Evolutionary conservation across 2,797 vertebrate genomes (phyloP).

Genomic region (Periophthalmus magnuspinnatus): DNA sequence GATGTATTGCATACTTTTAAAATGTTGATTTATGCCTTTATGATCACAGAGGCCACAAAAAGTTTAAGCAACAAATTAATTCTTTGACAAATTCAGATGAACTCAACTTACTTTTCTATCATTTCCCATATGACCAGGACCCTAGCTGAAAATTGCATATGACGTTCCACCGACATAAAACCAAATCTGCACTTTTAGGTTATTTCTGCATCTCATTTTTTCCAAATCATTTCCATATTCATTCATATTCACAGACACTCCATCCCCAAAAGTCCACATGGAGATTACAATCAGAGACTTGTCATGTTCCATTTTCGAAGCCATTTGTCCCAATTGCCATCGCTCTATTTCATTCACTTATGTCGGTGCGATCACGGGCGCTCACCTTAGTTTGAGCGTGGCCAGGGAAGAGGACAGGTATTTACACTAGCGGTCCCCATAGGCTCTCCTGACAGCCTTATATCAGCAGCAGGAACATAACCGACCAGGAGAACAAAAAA

Average conservation of each 20-base stretch:
- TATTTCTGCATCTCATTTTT: conserved; percentile 12
- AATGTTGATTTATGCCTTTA: no score
- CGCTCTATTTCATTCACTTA: conserved; percentile 73
- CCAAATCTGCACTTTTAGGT: conserved; percentile 18
- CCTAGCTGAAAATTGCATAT: not conserved
- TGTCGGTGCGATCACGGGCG: conserved; percentile 70
- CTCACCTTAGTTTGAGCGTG: conserved; percentile 59
- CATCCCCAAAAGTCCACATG: conserved; percentile 61
- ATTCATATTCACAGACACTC: conserved; percentile 61
- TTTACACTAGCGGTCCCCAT: conserved; percentile 55
- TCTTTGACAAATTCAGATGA: not conserved
- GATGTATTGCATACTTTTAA: no score
- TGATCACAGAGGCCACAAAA: no score
- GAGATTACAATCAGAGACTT: conserved; percentile 79
- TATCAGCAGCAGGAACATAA: conserved; percentile 53
- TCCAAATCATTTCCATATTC: conserved; percentile 53
- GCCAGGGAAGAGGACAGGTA: conserved; percentile 49
- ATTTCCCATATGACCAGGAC: not conserved
- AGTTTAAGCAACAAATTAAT: not conserved
- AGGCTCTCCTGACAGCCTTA: conserved; percentile 36
- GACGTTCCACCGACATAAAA: not conserved
- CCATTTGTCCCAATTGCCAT: conserved; percentile 76
- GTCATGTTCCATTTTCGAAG: conserved; percentile 74
- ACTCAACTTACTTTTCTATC: not conserved
- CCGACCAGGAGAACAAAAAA: conserved; percentile 13